Percentiles rank a stretch among this genome's conserved stretches.
Conservation (phyloP, 1,140 invertebrate species). For the Chrysopa pallens region DNA sequence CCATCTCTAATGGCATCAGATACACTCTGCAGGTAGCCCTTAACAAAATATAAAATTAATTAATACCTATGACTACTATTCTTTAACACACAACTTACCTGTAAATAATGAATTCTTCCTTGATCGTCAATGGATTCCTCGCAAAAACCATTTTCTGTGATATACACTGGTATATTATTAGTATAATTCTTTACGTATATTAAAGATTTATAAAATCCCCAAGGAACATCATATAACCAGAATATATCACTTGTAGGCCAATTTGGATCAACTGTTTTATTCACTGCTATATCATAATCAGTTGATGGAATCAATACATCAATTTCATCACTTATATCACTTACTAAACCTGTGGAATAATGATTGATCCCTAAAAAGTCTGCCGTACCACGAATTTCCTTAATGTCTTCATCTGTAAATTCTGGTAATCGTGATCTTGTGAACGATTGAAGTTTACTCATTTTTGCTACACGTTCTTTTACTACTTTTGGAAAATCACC, state of each 20-base stretch:
- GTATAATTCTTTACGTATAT: constrained; percentile 33
- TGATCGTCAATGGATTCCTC: constrained; percentile 27
- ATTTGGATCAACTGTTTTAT: constrained; percentile 1
- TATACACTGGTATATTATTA: constrained; percentile 29
- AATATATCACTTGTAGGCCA: constrained; percentile 1
- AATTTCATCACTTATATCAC: constrained; percentile 17
- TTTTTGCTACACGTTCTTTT: constrained; percentile 28
- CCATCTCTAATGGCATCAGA: constrained; percentile 24
- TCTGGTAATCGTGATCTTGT: constrained; percentile 23
- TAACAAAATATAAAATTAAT: too few relatives aligned
- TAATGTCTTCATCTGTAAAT: constrained; percentile 17
- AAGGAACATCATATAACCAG: constrained; percentile 21
- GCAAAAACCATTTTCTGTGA: constrained; percentile 41
- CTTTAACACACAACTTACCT: constrained; percentile 24
- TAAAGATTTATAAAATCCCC: constrained; percentile 30
- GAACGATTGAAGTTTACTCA: constrained; percentile 30
- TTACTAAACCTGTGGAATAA: constrained; percentile 30
- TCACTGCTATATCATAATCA: constrained; percentile 27
- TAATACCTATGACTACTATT: too few relatives aligned
- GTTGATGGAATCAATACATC: constrained; percentile 27
- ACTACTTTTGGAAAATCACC: constrained; percentile 44
- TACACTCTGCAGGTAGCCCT: constrained; percentile 18
- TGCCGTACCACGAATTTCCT: constrained; percentile 14
- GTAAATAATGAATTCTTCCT: constrained; percentile 26
- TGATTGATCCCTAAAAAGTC: constrained; percentile 13